These are phyloP conservation scores for Pyrochroa serraticornis DNA, from an alignment of 2,888 invertebrate genomes.

Conservation along the genomic window DNA sequence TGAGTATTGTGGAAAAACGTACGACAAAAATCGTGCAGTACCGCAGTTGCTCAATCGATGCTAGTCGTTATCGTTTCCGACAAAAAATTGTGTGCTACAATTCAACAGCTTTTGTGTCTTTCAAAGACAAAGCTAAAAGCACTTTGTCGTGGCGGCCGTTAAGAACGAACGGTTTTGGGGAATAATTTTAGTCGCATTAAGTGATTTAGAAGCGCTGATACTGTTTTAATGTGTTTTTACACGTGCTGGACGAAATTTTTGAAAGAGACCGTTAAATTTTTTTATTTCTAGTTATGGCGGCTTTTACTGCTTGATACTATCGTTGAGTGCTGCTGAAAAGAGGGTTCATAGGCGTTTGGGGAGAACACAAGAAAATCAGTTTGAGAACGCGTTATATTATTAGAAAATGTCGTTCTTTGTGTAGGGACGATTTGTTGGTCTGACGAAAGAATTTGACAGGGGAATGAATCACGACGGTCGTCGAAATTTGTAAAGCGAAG, in stretches of 20 bases:
- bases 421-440: slow-evolving; percentile 36
- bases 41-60: no score
- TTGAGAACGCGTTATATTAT: slow-evolving; percentile 27
- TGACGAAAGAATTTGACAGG: slow-evolving; percentile 39
- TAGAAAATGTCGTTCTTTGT: slow-evolving; percentile 34
- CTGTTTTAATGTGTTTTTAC: slow-evolving; percentile 38
- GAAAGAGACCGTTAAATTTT: slow-evolving; percentile 30
- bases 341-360: slow-evolving; percentile 2
- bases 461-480: slow-evolving; percentile 38
- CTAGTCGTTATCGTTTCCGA: no score
- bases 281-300: slow-evolving; percentile 24
- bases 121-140: no score
- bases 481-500: slow-evolving; percentile 3
- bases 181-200: slow-evolving; percentile 18
- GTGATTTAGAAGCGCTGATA: slow-evolving; percentile 33
- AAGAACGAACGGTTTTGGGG: slow-evolving; percentile 10
- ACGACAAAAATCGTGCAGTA: no score
- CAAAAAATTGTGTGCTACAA: not conserved
- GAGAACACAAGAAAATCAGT: slow-evolving; percentile 15
- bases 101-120: no score
- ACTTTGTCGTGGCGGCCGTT: not conserved
- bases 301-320: slow-evolving; percentile 13
- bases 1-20: no score
- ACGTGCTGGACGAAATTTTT: slow-evolving; percentile 33
- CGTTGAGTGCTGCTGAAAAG: slow-evolving; percentile 17